A percentile compares a stretch with the other conserved stretches of the same genome.
phyloP scores from a whole-genome alignment of 2,113 vertebrate species.

The Noctilio leporinus region DNA sequence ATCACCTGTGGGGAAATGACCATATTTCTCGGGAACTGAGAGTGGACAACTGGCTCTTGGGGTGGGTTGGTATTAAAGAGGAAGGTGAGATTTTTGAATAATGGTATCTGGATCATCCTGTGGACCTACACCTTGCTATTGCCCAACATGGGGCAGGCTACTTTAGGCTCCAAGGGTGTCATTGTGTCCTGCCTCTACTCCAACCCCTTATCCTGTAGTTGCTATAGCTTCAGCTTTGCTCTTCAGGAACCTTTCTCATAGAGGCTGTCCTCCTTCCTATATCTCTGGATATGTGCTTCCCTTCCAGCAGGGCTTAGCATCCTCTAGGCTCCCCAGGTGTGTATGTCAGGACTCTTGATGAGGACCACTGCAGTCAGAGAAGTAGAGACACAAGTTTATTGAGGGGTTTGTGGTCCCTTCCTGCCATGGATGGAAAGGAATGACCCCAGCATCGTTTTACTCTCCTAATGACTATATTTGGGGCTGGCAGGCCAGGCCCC shows the following conservation, averaged over 20 bases:
- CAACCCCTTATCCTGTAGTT: not conserved
- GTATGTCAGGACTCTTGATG: not conserved
- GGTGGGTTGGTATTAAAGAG: constrained; percentile 30
- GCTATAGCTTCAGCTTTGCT: not conserved
- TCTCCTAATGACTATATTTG: not conserved
- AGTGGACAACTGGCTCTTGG: not conserved
- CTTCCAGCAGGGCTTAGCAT: not conserved
- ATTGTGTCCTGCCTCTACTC: too few relatives aligned
- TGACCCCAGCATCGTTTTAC: not conserved
- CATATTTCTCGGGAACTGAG: not conserved
- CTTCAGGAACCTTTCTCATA: not conserved
- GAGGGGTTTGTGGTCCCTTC: not conserved
- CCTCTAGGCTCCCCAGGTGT: not conserved
- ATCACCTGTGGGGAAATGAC: not conserved
- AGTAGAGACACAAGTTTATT: constrained; percentile 55
- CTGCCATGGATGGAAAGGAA: not conserved
- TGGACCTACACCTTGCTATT: not conserved
- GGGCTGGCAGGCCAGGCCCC: not conserved
- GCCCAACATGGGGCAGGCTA: too few relatives aligned
- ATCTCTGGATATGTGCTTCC: not conserved
- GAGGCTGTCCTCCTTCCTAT: not conserved
- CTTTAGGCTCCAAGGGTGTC: not conserved
- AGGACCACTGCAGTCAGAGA: constrained; percentile 19
- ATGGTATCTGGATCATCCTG: not conserved
- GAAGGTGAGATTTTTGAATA: not conserved